A percentile compares a stretch with the other conserved stretches of the same genome.
phyloP scores from a whole-genome alignment of 2,797 vertebrate species.

The Diplodus sargus region DNA sequence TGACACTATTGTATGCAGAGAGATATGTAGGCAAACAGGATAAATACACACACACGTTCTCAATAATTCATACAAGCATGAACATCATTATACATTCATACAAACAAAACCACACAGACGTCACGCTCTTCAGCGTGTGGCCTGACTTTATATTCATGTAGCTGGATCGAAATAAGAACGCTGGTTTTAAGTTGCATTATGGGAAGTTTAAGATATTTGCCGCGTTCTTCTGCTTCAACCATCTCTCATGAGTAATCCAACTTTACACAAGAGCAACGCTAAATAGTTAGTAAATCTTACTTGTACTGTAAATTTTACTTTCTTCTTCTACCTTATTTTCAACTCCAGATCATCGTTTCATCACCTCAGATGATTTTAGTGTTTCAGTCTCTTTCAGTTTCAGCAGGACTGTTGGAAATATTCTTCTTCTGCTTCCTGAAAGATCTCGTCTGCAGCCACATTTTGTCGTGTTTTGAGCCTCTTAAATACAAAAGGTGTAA shows the following conservation, averaged over 20 bases:
- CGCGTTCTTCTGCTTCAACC: not conserved
- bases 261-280: too few relatives aligned
- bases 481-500: not conserved
- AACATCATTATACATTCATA: constrained; percentile 6
- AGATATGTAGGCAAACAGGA: constrained; percentile 1
- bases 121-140: not conserved
- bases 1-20: not conserved
- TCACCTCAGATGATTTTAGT: too few relatives aligned
- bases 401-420: too few relatives aligned
- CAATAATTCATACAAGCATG: not conserved
- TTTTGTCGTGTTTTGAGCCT: too few relatives aligned
- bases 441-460: too few relatives aligned
- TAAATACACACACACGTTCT: not conserved
- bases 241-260: not conserved
- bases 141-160: too few relatives aligned
- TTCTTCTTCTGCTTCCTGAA: too few relatives aligned
- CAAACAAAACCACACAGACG: not conserved
- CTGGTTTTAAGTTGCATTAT: not conserved
- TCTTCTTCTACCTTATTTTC: too few relatives aligned
- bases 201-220: not conserved
- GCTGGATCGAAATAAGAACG: not conserved
- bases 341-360: too few relatives aligned
- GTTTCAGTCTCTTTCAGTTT: too few relatives aligned
- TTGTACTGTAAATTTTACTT: too few relatives aligned
- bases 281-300: too few relatives aligned